Percentiles rank a stretch among this genome's conserved stretches.
Conservation (phyloP, 2,113 vertebrate species). For the Leucoraja erinaceus region DNA sequence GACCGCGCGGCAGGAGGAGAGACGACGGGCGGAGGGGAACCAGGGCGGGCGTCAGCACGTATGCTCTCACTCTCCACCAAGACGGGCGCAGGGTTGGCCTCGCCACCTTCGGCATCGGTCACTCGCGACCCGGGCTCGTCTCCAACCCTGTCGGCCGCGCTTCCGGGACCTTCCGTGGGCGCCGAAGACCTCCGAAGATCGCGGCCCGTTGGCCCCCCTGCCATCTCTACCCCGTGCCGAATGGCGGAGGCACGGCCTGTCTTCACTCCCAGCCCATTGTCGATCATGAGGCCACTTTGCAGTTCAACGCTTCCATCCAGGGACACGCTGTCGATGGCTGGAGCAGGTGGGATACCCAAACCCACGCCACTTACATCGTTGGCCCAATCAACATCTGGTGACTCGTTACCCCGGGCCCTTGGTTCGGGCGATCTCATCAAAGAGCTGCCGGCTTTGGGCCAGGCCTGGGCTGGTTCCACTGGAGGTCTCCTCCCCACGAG, state of each 20-base stretch:
- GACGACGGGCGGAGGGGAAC: neutral
- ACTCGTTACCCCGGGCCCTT: too few species aligned
- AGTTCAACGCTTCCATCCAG: too few species aligned
- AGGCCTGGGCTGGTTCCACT: neutral
- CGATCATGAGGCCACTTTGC: too few species aligned
- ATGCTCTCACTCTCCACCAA: neutral
- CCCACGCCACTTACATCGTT: too few species aligned
- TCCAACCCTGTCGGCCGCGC: neutral
- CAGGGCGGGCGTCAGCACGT: neutral
- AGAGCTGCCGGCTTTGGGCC: neutral
- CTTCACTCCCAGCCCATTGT: neutral
- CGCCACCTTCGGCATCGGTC: too few species aligned
- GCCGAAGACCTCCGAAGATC: neutral
- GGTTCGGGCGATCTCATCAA: too few species aligned
- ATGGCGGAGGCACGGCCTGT: neutral
- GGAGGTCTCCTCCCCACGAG: neutral
- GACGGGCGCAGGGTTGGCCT: neutral
- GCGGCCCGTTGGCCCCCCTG: neutral
- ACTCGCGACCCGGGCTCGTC: neutral
- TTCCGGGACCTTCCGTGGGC: neutral
- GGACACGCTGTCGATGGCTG: neutral
- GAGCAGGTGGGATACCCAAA: too few species aligned
- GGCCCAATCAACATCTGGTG: too few species aligned
- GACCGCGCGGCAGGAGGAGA: neutral
- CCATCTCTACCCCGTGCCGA: neutral